phyloP scores from a whole-genome alignment of 2,888 invertebrate genomes.

The Patella caerulea region DNA sequence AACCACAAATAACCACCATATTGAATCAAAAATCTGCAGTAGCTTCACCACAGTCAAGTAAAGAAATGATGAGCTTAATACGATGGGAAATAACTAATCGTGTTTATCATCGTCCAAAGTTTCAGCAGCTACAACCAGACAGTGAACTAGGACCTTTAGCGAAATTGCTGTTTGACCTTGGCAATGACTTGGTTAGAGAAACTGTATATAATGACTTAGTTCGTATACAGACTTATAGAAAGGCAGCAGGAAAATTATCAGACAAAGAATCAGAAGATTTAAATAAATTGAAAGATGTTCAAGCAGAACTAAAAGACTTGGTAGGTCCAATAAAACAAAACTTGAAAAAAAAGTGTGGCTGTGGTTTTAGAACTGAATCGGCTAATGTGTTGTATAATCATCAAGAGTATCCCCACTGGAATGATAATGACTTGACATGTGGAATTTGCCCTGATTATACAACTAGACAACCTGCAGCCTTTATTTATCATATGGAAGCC shows the following conservation, averaged over 20 bases:
- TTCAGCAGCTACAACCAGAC: conserved; percentile 45
- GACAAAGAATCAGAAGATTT: conserved; percentile 76
- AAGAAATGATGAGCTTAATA: conserved; percentile 56
- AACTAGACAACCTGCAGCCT: conserved; percentile 76
- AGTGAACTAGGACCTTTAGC: conserved; percentile 74
- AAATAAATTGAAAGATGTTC: conserved; percentile 78
- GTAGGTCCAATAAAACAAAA: conserved; percentile 52
- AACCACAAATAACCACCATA: conserved; percentile 14
- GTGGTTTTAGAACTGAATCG: conserved; percentile 60
- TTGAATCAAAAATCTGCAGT: conserved; percentile 26
- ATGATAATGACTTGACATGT: conserved; percentile 76
- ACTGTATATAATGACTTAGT: conserved; percentile 93
- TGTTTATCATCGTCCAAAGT: conserved; percentile 40
- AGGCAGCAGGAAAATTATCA: conserved; percentile 73
- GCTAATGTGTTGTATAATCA: conserved; percentile 78
- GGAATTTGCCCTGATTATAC: conserved; percentile 84
- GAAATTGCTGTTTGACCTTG: conserved; percentile 92
- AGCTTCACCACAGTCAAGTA: conserved; percentile 49
- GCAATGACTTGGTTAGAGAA: conserved; percentile 91
- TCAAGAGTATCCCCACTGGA: conserved; percentile 73
- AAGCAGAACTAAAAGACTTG: conserved; percentile 57
- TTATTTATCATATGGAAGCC: conserved; percentile 91
- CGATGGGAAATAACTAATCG: conserved; percentile 56
- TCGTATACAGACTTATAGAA: conserved; percentile 86
- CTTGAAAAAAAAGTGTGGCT: conserved; percentile 49